Percentiles rank a stretch among this genome's conserved stretches.
Conservation (phyloP, 1,140 invertebrate genomes). For the Eupristina koningsbergeri region DNA sequence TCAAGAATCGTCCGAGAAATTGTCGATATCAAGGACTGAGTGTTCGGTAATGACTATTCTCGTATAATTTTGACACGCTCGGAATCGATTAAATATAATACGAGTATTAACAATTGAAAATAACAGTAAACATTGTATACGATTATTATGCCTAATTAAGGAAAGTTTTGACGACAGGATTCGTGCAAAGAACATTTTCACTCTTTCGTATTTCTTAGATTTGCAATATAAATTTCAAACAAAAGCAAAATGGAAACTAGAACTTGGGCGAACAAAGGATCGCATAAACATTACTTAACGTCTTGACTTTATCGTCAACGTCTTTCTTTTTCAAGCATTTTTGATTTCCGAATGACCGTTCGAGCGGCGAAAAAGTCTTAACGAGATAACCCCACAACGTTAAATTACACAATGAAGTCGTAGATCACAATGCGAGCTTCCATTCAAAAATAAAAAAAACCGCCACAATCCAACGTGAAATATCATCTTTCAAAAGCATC, state of each 20-base stretch:
- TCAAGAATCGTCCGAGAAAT: not conserved
- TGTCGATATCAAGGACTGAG: not conserved
- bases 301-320: not conserved
- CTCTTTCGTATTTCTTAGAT: not conserved
- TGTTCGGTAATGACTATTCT: not conserved
- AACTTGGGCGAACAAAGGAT: not conserved
- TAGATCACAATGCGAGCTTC: constrained; percentile 15
- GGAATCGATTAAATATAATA: not conserved
- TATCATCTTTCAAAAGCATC: constrained; percentile 48
- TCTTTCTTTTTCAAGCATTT: constrained; percentile 15
- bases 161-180: not conserved
- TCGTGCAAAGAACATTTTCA: not conserved
- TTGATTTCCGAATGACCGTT: not conserved
- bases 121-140: not conserved
- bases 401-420: constrained; percentile 27
- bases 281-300: not conserved
- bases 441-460: constrained; percentile 18
- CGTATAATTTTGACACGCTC: not conserved
- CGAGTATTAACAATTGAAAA: not conserved
- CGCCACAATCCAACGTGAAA: constrained; percentile 28
- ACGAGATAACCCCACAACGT: constrained; percentile 29
- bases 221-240: not conserved
- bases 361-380: constrained; percentile 32
- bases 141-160: not conserved
- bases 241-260: not conserved